phyloP scores from a whole-genome alignment of 2,888 invertebrate genomes.

The Drosophila subsilvestris region DNA sequence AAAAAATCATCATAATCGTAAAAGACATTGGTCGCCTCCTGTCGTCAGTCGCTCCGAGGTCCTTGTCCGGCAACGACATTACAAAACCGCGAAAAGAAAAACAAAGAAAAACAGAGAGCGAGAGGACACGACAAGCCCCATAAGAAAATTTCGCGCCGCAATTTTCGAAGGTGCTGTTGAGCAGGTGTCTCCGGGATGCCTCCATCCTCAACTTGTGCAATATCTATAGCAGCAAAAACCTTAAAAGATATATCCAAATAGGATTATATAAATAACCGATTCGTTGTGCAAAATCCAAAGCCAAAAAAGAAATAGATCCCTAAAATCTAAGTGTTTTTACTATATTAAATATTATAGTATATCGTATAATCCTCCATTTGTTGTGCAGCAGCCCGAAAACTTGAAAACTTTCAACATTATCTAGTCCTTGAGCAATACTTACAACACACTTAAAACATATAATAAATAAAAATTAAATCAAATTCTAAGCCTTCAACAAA shows the following conservation, averaged over 20 bases:
- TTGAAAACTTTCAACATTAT: conserved; percentile 58
- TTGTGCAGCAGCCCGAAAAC: conserved; percentile 17
- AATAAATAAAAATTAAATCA: conserved; percentile 5
- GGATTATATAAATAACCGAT: conserved; percentile 12
- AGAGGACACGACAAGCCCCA: background rate
- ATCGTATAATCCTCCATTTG: conserved; percentile 25
- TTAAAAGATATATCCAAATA: background rate
- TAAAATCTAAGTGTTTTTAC: conserved; percentile 47
- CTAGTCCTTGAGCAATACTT: conserved; percentile 72
- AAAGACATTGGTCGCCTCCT: conserved; percentile 69
- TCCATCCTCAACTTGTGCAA: conserved; percentile 39
- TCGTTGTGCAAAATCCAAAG: conserved; percentile 41
- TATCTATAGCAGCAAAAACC: conserved; percentile 3
- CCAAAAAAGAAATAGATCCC: conserved; percentile 44
- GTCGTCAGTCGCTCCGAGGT: conserved; percentile 67
- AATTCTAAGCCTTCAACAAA: conserved; percentile 15
- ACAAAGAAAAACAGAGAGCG: conserved; percentile 15
- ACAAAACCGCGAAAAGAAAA: conserved; percentile 11
- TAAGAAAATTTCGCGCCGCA: conserved; percentile 35
- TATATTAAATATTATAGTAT: conserved; percentile 5
- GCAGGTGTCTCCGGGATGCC: conserved; percentile 60
- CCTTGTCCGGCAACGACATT: conserved; percentile 51
- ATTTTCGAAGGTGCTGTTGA: conserved; percentile 48
- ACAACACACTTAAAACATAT: conserved; percentile 35
- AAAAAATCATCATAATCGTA: conserved; percentile 84